Base-by-base conservation (phyloP, 2,888 invertebrate species). In the Drosophila pseudotalamancana region DNA sequence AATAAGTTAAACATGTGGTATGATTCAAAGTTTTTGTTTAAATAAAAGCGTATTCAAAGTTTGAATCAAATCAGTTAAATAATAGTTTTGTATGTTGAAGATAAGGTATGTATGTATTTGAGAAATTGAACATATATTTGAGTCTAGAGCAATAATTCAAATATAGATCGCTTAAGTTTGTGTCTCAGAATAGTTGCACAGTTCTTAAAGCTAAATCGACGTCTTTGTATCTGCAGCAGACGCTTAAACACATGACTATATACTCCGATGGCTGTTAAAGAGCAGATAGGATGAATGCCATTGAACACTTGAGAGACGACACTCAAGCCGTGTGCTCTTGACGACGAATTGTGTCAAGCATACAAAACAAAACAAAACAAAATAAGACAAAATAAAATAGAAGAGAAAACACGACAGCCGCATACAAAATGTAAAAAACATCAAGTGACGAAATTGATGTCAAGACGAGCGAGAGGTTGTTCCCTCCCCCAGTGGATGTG, bases 401-500 rank as follows among this genome's bases (percentile, higher is more conserved):
- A 53, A 55, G 43, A 35, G 14, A 39, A 31, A 50, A 57, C 18
- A 27, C 46, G 46, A 37, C 31, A 43, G 46, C 45, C 39, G 45
- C 35, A 71, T 54, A 59, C 43, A 55, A 56, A 81, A 67, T 63
- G 49, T 42, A 54, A 50, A 73, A 54, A 69, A 64, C 69, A 72
- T 81, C 67, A 71, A 85, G 88, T 71, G 83, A 60, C 65, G 67
- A 81, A 80, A 81, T 81, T 87, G 86, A 87, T 81, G 81, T 81
- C 81, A 81, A 81, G 81, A 82, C 72, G 83, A 62, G 63, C 57
- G 55, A 46, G 60, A 43, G 59, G 40, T 55, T 45, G 39, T 57
- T 34, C 53, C 25, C 25, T 25, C 1, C 25, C 9, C 25, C 25
- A 18, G 16, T n/a, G 43, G 43, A 8, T n/a, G 29, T 14, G 43